phyloP scores from a whole-genome alignment of 2,888 invertebrate genomes.

The Scaptomyza caliginosa region DNA sequence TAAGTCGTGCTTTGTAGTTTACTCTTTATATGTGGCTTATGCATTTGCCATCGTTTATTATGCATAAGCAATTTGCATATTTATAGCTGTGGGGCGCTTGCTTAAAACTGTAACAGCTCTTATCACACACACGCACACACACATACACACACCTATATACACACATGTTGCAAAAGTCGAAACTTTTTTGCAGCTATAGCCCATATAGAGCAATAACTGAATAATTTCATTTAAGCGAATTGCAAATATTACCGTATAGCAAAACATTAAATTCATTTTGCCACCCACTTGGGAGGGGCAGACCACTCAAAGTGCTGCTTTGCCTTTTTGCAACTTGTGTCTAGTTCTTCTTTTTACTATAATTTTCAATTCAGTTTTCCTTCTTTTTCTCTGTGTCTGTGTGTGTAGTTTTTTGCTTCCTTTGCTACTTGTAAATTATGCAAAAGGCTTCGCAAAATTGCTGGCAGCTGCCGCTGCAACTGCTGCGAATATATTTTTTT shows the following conservation, averaged over 20 bases:
- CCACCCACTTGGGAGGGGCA: slow-evolving; percentile 26
- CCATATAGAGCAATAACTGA: slow-evolving; percentile 59
- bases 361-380: slow-evolving; percentile 5
- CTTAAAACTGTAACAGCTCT: slow-evolving; percentile 8
- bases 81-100: slow-evolving; percentile 33
- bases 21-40: slow-evolving; percentile 27
- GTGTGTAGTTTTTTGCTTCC: slow-evolving; percentile 29
- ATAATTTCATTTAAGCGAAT: slow-evolving; percentile 70
- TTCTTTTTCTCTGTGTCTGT: slow-evolving; percentile 10
- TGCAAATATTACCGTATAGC: slow-evolving; percentile 54
- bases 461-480: slow-evolving; percentile 61
- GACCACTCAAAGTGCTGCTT: slow-evolving; percentile 2
- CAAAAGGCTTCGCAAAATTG: slow-evolving; percentile 73
- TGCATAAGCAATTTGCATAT: slow-evolving; percentile 69
- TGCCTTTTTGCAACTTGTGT: slow-evolving; percentile 29
- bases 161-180: slow-evolving; percentile 4
- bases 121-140: slow-evolving; percentile 2
- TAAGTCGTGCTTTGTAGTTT: slow-evolving; percentile 14
- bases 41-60: slow-evolving; percentile 48
- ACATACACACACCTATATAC: too few relatives aligned
- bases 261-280: slow-evolving; percentile 56
- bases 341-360: slow-evolving; percentile 27
- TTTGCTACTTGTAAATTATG: slow-evolving; percentile 77
- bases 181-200: slow-evolving; percentile 2
- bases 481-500: slow-evolving; percentile 43